Evolutionary conservation across 2,797 vertebrate genomes (phyloP).

Genomic region (Lophius americanus): DNA sequence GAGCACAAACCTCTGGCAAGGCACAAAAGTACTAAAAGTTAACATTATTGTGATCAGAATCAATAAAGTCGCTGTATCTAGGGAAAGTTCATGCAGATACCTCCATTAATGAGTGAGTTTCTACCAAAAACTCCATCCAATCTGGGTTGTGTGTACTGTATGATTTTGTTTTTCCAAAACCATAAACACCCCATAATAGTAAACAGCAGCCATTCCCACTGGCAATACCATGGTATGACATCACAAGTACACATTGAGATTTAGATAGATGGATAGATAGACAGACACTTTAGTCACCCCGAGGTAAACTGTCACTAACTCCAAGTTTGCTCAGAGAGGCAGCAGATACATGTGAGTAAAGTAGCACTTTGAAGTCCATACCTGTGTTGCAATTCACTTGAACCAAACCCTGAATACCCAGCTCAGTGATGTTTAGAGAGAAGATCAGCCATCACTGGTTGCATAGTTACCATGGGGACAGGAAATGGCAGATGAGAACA

Average conservation of each 20-base stretch:
- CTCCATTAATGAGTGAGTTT: no score
- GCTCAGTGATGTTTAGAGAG: slow-evolving; percentile 29
- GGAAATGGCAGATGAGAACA: slow-evolving; percentile 59
- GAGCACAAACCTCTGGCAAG: no score
- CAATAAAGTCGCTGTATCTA: no score
- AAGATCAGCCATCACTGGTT: slow-evolving; percentile 51
- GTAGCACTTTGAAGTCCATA: slow-evolving; percentile 17
- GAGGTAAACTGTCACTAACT: no score
- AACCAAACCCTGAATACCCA: slow-evolving; percentile 46
- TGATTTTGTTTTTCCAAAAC: not conserved
- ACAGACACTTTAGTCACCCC: no score
- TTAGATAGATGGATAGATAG: no score
- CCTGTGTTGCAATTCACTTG: slow-evolving; percentile 17
- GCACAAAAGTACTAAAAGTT: no score
- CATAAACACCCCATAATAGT: not conserved
- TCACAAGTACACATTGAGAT: no score
- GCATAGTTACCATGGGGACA: slow-evolving; percentile 79
- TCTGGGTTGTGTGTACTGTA: not conserved
- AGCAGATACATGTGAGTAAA: not conserved
- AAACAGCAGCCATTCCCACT: not conserved
- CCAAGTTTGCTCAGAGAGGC: not conserved
- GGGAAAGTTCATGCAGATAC: no score
- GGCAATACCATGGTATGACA: no score
- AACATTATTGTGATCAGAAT: no score
- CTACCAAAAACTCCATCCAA: no score